Percentiles rank a stretch among this genome's conserved stretches.
Evolutionary conservation across 2,888 invertebrate species (phyloP).

Genomic region (Dermolepida albohirtum): DNA sequence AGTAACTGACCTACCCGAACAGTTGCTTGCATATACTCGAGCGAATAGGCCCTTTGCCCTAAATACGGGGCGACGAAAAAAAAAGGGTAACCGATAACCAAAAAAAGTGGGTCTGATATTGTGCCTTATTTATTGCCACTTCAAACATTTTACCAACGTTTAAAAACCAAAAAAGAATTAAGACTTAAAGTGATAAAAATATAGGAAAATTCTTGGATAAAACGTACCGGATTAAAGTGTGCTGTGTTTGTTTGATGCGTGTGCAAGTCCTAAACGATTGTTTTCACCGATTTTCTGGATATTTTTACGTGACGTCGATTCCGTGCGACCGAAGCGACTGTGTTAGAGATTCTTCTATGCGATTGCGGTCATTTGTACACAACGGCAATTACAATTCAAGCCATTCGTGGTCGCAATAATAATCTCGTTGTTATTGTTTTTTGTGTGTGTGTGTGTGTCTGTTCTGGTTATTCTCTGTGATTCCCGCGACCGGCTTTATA

Average conservation of each 20-base stretch:
- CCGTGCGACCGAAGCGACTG: not conserved
- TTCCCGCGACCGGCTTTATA: constrained; percentile 9
- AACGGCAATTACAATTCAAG: too few species aligned
- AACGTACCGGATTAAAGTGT: too few species aligned
- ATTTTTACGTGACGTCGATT: not conserved
- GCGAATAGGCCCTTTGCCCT: constrained; percentile 61
- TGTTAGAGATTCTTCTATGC: not conserved
- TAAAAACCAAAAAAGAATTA: not conserved
- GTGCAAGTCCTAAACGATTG: not conserved
- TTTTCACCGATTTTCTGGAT: not conserved
- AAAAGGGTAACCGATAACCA: constrained; percentile 16
- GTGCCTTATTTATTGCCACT: constrained; percentile 38
- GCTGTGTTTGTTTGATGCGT: too few species aligned
- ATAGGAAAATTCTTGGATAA: too few species aligned
- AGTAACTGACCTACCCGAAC: constrained; percentile 65
- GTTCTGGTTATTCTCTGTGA: not conserved
- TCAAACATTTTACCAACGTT: not conserved
- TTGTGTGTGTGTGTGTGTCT: not conserved
- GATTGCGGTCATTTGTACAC: too few species aligned
- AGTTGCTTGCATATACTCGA: constrained; percentile 62
- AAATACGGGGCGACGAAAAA: constrained; percentile 55
- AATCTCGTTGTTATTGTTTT: constrained; percentile 1
- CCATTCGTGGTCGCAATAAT: too few species aligned
- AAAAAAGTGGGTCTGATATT: constrained; percentile 34
- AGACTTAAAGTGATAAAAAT: not conserved